Evolutionary conservation across 1,140 invertebrate genomes (phyloP), one percentile per base, ranked within the genome.

Genomic region (Drosophila nikananu): DNA sequence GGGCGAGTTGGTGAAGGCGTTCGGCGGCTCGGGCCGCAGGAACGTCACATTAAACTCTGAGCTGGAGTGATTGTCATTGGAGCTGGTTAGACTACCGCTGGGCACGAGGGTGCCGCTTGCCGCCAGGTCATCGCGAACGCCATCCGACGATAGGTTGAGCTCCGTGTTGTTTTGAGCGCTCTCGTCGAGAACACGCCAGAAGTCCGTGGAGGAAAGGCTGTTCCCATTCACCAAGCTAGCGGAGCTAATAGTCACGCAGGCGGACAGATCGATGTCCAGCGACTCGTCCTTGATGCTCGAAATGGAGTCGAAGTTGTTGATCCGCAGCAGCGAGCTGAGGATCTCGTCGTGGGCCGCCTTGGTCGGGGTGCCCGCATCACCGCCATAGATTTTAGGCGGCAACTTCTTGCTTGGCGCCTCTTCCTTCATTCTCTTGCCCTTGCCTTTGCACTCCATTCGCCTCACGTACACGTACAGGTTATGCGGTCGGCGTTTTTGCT

Each of bases 391-490:
- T 91, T 91, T 91, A 91, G 90, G 90, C 90, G 90, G 90, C 90
- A 91, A 91, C 87, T 91, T 91, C 76, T 92, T 91, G 86, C 83
- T 91, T 91, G 87, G 83, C 87, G 87, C 87, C 83, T 91, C 84
- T 87, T 91, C 83, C 74, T 91, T 91, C 89, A 91, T 91, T 84
- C 76, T 87, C 67, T 87, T 89, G 74, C 72, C 62, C 80, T 86
- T 90, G 54, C 86, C 71, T 86, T 81, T 86, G 75, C 86, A 84
- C 79, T 89, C 86, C 86, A 90, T 87, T 90, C 84, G 78, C 81
- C 82, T 82, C 79, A 75, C 83, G 78, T 90, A 89, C 83, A 86
- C 81, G 75, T 86, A 86, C 79, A 89, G 84, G 84, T 89, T 89
- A 89, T 89, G 86, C 86, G 86, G 86, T 89, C 86, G 78, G 86